Percentiles rank a stretch among this genome's conserved stretches.
Evolutionary conservation across 2,888 invertebrate genomes (phyloP).

Genomic region (Eudemis profundana): DNA sequence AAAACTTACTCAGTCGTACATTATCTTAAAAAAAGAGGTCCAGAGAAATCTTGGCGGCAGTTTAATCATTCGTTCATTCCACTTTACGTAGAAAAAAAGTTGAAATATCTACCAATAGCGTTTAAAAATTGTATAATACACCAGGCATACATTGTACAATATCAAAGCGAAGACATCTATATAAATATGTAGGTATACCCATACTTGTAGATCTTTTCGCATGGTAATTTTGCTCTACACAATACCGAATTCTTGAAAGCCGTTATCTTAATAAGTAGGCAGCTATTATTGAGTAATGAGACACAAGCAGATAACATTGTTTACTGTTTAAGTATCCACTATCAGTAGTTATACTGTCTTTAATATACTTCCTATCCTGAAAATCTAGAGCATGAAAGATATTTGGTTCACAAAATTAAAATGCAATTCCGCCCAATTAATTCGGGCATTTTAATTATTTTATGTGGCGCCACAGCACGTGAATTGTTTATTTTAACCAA

Average conservation of each 20-base stretch:
- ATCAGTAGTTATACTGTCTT: slow-evolving; percentile 1
- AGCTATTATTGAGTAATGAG: slow-evolving; percentile 41
- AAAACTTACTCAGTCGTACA: no score
- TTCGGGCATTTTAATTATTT: not conserved
- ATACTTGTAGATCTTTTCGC: slow-evolving; percentile 11
- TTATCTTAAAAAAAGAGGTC: no score
- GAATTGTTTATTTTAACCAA: slow-evolving; percentile 16
- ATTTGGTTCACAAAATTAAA: not conserved
- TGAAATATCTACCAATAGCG: no score
- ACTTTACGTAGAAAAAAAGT: no score
- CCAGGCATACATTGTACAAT: not conserved
- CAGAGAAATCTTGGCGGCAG: no score
- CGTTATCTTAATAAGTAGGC: slow-evolving; percentile 38
- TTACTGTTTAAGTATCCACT: slow-evolving; percentile 34
- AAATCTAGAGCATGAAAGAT: slow-evolving; percentile 10
- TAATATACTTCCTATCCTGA: slow-evolving; percentile 1
- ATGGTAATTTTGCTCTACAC: slow-evolving; percentile 32
- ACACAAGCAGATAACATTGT: slow-evolving; percentile 43
- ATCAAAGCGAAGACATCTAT: no score
- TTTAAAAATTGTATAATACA: slow-evolving; percentile 1
- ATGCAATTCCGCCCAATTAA: not conserved
- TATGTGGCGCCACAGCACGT: not conserved
- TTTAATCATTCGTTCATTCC: no score
- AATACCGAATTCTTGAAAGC: slow-evolving; percentile 36
- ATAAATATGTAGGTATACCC: not conserved